Percentiles rank a stretch among this genome's conserved stretches.
phyloP scores from a whole-genome alignment of 2,888 invertebrate species.

The Pachycephus smyrnensis region DNA sequence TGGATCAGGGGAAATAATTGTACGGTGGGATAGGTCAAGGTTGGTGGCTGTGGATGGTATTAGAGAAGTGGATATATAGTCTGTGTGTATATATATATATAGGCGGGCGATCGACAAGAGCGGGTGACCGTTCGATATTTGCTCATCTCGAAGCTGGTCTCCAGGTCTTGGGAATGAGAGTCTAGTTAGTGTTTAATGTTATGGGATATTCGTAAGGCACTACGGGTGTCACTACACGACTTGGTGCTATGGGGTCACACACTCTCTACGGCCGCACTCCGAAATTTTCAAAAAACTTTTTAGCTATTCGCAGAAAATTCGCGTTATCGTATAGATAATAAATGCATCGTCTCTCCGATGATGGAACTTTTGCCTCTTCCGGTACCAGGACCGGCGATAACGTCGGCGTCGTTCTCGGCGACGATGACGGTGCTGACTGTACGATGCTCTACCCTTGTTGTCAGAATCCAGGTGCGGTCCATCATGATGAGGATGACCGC shows the following conservation, averaged over 20 bases:
- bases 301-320: not conserved
- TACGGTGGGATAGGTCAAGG: constrained; percentile 14
- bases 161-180: constrained; percentile 22
- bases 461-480: not conserved
- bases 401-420: not conserved
- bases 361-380: not conserved
- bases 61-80: too few relatives aligned
- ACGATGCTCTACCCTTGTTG: too few relatives aligned
- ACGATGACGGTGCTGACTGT: not conserved
- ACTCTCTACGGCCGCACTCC: constrained; percentile 42
- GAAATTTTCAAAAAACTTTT: constrained; percentile 25
- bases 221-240: constrained; percentile 44
- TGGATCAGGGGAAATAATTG: not conserved
- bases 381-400: not conserved
- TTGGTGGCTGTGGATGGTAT: not conserved
- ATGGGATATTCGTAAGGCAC: constrained; percentile 27
- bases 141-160: constrained; percentile 13
- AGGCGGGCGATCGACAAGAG: constrained; percentile 19
- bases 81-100: constrained; percentile 7
- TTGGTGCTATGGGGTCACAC: constrained; percentile 37
- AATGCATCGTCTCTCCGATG: not conserved
- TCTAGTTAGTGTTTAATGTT: constrained; percentile 12
- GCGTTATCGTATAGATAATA: not conserved
- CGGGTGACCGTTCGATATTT: constrained; percentile 17
- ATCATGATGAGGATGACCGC: not conserved